Evolutionary conservation across 2,797 vertebrate genomes (phyloP).

Genomic region (Acropternis orthonyx): DNA sequence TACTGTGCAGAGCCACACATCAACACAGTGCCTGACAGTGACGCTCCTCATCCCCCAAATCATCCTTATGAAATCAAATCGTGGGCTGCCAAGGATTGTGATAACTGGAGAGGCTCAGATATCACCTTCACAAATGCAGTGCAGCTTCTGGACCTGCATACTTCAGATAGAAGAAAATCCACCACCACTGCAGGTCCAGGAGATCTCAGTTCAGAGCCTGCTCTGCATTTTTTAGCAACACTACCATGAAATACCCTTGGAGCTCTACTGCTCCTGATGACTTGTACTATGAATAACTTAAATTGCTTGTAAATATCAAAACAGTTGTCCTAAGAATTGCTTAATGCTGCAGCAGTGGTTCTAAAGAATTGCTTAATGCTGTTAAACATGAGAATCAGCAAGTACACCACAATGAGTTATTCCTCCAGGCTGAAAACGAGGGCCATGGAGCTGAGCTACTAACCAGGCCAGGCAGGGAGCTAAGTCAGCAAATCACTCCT

Average conservation of each 20-base stretch:
- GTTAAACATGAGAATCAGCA: not conserved
- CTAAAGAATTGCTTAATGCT: not conserved
- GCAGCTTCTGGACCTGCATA: not conserved
- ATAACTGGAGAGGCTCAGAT: not conserved
- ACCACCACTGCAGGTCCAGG: not conserved
- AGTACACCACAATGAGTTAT: not conserved
- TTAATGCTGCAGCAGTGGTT: not conserved
- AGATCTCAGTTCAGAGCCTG: not conserved
- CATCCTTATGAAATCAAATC: not conserved
- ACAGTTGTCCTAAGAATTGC: not conserved
- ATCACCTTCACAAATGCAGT: not conserved
- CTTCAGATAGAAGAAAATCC: not conserved
- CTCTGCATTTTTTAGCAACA: not conserved
- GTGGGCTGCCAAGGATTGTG: accelerated
- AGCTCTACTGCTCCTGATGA: not conserved
- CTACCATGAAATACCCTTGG: not conserved
- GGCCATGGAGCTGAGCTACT: not conserved
- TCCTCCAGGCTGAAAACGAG: not conserved
- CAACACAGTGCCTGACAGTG: not conserved
- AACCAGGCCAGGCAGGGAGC: not conserved
- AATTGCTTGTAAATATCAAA: not conserved
- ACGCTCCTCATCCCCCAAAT: not conserved
- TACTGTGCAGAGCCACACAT: not conserved
- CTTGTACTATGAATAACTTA: not conserved
- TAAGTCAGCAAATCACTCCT: not conserved